phyloP scores from a whole-genome alignment of 2,113 vertebrate species.

The Poecile atricapillus region DNA sequence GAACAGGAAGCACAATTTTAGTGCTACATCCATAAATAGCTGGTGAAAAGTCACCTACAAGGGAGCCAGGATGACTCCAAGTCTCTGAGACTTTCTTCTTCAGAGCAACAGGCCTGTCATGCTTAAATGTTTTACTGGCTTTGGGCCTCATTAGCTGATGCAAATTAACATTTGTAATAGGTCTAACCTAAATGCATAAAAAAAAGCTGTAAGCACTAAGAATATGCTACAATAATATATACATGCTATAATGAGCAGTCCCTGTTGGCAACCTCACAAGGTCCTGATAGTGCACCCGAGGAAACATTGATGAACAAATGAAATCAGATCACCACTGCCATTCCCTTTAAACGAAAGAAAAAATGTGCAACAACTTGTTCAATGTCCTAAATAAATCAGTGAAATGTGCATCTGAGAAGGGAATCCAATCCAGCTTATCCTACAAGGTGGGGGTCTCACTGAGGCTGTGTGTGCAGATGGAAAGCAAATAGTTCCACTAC shows the following conservation, averaged over 20 bases:
- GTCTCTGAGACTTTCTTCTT: neutral
- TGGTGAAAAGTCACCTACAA: neutral
- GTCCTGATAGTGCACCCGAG: neutral
- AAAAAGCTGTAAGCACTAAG: neutral
- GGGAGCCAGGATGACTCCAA: neutral
- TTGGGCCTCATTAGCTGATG: neutral
- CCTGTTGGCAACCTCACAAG: neutral
- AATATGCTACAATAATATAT: neutral
- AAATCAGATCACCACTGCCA: neutral
- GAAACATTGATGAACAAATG: neutral
- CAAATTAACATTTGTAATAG: neutral
- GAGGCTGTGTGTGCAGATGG: neutral
- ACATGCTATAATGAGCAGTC: neutral
- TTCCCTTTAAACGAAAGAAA: neutral
- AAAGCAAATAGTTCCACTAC: neutral
- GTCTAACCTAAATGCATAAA: neutral
- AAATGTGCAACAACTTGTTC: neutral
- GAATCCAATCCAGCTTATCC: neutral
- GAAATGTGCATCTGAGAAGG: fast-evolving
- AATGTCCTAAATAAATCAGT: neutral
- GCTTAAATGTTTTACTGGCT: neutral
- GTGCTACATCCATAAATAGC: neutral
- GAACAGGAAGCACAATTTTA: neutral
- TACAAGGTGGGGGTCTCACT: neutral
- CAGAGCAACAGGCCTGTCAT: neutral